Percentiles rank a stretch among this genome's conserved stretches.
Conservation (phyloP, 2,888 invertebrate genomes). For the Sabatieria punctata region DNA sequence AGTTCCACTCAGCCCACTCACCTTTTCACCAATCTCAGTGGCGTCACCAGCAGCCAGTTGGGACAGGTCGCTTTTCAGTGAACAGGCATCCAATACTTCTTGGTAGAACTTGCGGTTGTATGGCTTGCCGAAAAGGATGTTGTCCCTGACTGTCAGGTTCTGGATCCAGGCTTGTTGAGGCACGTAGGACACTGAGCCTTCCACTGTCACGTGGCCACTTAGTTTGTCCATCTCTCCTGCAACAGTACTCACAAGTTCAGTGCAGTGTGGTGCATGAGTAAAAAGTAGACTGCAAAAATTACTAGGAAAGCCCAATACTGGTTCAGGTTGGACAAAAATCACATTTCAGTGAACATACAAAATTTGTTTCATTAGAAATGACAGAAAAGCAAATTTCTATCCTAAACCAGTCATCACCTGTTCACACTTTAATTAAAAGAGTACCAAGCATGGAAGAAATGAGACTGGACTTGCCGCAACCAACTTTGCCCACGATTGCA, state of each 20-base stretch:
- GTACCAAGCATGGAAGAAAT: constrained; percentile 61
- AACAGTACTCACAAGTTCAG: constrained; percentile 2
- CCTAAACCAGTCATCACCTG: no score
- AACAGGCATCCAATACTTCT: constrained; percentile 69
- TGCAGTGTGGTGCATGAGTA: not conserved
- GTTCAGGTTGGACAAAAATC: no score
- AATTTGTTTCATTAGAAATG: no score
- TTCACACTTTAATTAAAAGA: no score
- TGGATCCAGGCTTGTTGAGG: constrained; percentile 96
- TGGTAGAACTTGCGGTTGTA: constrained; percentile 55
- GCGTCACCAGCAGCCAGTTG: constrained; percentile 77
- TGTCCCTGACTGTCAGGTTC: constrained; percentile 76
- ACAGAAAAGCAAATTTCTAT: no score
- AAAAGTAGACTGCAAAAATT: not conserved
- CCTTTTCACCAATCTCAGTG: constrained; percentile 95
- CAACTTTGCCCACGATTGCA: constrained; percentile 72
- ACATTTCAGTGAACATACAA: no score
- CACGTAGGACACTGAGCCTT: constrained; percentile 57
- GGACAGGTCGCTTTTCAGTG: constrained; percentile 71
- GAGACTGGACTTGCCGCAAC: constrained; percentile 70
- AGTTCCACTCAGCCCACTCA: no score
- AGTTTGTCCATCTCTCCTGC: constrained; percentile 43
- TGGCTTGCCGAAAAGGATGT: constrained; percentile 69
- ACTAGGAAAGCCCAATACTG: no score
- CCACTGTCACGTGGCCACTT: constrained; percentile 18